Conservation (phyloP, 2,113 vertebrate genomes). For the Triplophysa tibetana region DNA sequence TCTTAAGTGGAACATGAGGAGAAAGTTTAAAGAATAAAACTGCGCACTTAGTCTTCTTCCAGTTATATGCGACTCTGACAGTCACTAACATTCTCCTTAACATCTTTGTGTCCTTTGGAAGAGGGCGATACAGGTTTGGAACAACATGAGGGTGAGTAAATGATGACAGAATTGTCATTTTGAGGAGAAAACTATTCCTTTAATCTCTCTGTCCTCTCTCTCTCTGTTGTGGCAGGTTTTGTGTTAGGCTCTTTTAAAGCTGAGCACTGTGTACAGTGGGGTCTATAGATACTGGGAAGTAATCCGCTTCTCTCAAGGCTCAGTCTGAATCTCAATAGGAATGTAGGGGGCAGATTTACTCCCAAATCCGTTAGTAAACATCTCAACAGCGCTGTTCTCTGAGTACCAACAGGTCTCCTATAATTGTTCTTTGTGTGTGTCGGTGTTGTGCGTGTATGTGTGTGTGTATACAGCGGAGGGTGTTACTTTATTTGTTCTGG, state of each 20-base stretch:
- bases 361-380: slow-evolving; percentile 58
- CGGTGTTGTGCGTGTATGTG: not conserved
- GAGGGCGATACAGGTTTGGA: no score
- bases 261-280: slow-evolving; percentile 51
- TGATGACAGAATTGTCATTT: no score
- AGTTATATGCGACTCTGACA: no score
- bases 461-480: slow-evolving; percentile 46
- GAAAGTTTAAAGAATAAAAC: not conserved
- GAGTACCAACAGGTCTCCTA: slow-evolving; percentile 50
- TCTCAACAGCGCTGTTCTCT: slow-evolving; percentile 35
- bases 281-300: slow-evolving; percentile 51
- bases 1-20: not conserved
- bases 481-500: slow-evolving; percentile 50
- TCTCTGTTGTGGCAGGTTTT: slow-evolving; percentile 37
- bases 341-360: slow-evolving; percentile 59
- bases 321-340: slow-evolving; percentile 58
- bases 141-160: no score
- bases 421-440: slow-evolving; percentile 47
- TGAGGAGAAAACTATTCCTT: not conserved
- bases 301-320: slow-evolving; percentile 56
- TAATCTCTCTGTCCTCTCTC: slow-evolving; percentile 21
- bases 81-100: no score
- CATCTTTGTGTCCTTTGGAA: no score
- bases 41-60: no score
- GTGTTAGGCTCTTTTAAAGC: slow-evolving; percentile 43